Evolutionary conservation across 1,140 invertebrate genomes (phyloP).

Genomic region (Frieseomelitta varia): DNA sequence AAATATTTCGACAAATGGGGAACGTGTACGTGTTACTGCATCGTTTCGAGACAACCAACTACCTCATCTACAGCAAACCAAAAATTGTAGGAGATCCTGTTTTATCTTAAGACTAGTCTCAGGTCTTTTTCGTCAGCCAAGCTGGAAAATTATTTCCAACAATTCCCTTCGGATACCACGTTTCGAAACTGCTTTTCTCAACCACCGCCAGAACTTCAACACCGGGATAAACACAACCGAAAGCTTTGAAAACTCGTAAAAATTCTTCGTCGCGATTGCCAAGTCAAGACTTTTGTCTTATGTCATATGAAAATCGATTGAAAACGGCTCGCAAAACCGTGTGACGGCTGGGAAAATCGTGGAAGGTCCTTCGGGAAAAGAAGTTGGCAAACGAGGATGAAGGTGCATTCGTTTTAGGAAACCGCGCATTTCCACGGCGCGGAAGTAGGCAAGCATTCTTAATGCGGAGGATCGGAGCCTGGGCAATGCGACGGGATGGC

Average conservation of each 20-base stretch:
- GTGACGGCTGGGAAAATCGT: neutral
- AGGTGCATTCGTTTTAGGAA: neutral
- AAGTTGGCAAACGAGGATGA: neutral
- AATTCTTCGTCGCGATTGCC: neutral
- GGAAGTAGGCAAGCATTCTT: neutral
- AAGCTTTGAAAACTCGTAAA: neutral
- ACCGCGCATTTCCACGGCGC: neutral
- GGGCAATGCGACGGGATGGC: too few species aligned
- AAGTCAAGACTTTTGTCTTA: neutral
- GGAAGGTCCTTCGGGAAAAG: neutral
- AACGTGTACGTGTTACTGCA: slow-evolving; percentile 9
- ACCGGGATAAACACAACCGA: neutral
- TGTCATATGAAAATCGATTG: neutral
- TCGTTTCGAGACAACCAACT: slow-evolving; percentile 41
- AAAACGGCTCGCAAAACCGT: neutral
- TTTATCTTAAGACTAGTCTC: slow-evolving; percentile 36
- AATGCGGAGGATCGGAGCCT: slow-evolving; percentile 3
- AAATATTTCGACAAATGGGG: neutral
- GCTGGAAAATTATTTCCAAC: neutral
- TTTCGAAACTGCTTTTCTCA: neutral
- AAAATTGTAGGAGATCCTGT: slow-evolving; percentile 29
- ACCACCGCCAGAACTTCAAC: too few species aligned
- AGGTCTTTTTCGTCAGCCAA: neutral
- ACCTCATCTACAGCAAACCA: slow-evolving; percentile 41
- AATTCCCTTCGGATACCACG: neutral